Conservation (phyloP, 30 jellyfish, hydroid and myxozoan genomes). For the Morbakka virulenta region DNA sequence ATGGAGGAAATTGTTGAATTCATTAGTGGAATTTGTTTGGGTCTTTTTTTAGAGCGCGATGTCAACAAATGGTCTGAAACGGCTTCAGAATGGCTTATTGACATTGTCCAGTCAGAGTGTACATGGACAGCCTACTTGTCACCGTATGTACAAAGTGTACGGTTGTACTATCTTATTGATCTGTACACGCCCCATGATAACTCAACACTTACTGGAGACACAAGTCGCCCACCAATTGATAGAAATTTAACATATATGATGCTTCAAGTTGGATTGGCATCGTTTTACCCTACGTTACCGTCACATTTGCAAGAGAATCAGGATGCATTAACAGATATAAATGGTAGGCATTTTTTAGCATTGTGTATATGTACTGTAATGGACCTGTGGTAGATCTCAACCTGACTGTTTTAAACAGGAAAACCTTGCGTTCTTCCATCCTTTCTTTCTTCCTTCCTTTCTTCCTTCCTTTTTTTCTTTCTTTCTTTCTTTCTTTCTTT, state of each 20-base stretch:
- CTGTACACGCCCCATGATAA: slow-evolving; percentile 40
- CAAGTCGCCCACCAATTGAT: slow-evolving; percentile 69
- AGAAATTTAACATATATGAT: slow-evolving; percentile 56
- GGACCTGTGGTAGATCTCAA: too few relatives aligned
- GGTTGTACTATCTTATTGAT: slow-evolving; percentile 42
- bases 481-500: too few relatives aligned
- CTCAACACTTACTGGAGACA: neutral
- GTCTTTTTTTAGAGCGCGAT: slow-evolving; percentile 34
- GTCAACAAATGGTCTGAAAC: slow-evolving; percentile 55
- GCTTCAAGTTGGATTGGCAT: slow-evolving; percentile 62
- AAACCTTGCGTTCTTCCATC: too few relatives aligned
- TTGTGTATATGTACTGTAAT: too few relatives aligned
- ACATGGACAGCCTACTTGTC: slow-evolving; percentile 52
- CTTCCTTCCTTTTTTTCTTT: too few relatives aligned
- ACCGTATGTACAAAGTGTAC: neutral
- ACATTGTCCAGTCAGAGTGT: slow-evolving; percentile 36
- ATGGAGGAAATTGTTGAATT: too few relatives aligned
- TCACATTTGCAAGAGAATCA: slow-evolving; percentile 25
- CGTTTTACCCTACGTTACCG: slow-evolving; percentile 4
- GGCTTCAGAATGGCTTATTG: slow-evolving; percentile 57
- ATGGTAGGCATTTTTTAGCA: too few relatives aligned
- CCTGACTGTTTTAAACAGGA: too few relatives aligned
- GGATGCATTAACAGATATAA: too few relatives aligned
- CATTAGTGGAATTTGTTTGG: too few relatives aligned
- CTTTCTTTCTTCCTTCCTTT: too few relatives aligned